Percentiles rank a stretch among this genome's conserved stretches.
Conservation (phyloP, 1,140 invertebrate genomes). For the Heliconius hewitsoni region DNA sequence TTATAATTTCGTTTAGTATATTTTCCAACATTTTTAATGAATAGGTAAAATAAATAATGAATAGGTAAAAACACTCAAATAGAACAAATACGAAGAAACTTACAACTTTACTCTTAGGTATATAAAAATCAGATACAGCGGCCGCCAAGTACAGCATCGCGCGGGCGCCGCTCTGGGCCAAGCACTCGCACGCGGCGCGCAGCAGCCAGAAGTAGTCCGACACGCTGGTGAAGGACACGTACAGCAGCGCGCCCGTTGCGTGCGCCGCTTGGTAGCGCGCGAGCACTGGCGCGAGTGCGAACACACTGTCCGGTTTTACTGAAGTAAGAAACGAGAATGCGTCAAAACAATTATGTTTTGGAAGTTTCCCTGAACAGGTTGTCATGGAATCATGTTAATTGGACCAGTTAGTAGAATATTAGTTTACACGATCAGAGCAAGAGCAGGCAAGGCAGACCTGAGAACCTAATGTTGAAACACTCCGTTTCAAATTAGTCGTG, state of each 20-base stretch:
- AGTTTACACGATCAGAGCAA: too few species aligned
- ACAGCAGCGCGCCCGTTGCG: constrained; percentile 85
- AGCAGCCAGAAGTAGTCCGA: constrained; percentile 97
- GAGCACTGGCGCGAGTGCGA: constrained; percentile 85
- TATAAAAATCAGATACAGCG: constrained; percentile 99
- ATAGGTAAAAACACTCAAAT: not conserved
- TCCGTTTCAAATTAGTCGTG: not conserved
- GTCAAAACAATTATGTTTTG: too few species aligned
- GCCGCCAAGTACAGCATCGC: constrained; percentile 97
- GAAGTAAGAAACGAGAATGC: too few species aligned
- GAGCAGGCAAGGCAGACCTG: too few species aligned
- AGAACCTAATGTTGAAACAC: not conserved
- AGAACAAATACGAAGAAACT: constrained; percentile 45
- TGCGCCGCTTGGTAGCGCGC: constrained; percentile 87
- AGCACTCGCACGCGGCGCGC: constrained; percentile 88
- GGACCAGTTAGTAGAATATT: too few species aligned
- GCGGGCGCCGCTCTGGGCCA: constrained; percentile 85
- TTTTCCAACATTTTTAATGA: too few species aligned
- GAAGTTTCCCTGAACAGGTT: too few species aligned
- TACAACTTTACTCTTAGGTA: constrained; percentile 96
- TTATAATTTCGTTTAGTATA: too few species aligned
- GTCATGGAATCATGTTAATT: too few species aligned
- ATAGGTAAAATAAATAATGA: too few species aligned
- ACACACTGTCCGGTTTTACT: constrained; percentile 87
- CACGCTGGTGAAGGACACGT: constrained; percentile 91